Base-by-base conservation (phyloP, 2,113 vertebrate species). In the western clawed frog (Xenopus tropicalis) region DNA sequence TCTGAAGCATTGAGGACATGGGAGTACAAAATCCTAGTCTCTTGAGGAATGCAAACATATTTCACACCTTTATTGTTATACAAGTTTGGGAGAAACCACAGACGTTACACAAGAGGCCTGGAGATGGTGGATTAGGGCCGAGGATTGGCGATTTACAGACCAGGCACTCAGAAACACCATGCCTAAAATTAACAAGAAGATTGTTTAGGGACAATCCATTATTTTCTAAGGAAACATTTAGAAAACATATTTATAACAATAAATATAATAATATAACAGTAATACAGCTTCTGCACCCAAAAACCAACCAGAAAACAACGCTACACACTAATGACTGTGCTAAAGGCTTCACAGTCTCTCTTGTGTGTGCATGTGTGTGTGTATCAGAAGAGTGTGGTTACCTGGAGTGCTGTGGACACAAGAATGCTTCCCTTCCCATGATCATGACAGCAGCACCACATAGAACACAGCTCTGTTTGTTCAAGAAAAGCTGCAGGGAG, bases 401-500 rank as follows among this genome's bases (percentile, higher is more conserved):
- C 74, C 74, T 77, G 74, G 8, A 51, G 63, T 77, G 74, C 25
- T 59, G 61, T 66, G 25, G 61, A 61, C 74, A 71, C 23, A 56
- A 22, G 23, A 65, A 77, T 6, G 74, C 61, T 22, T 77, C 61
- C 51, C 20, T 70, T n/a, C 52, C 61, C 61, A 65, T 71, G 13
- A 65, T 44, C n/a, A 37, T 16, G 14, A 65, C 74, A 66, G 25
- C 17, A 3, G 48, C 16, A 24, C 74, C 74, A 71, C 74, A 77
- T 14, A 77, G 20, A 4, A 58, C 74, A 23, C 74, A 77, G 56
- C 74, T 77, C 37, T 77, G 68, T 20, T n/a, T 77, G 37, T 77
- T 77, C 19, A 58, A 22, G 20, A 71, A 77, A 22, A 71, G 19
- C 74, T 77, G 25, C 6, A n/a, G n/a, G 10, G 23, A 51, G 5